Conservation (phyloP, 64 coral and sea anemone genomes). For the Astreopora myriophthalma region DNA sequence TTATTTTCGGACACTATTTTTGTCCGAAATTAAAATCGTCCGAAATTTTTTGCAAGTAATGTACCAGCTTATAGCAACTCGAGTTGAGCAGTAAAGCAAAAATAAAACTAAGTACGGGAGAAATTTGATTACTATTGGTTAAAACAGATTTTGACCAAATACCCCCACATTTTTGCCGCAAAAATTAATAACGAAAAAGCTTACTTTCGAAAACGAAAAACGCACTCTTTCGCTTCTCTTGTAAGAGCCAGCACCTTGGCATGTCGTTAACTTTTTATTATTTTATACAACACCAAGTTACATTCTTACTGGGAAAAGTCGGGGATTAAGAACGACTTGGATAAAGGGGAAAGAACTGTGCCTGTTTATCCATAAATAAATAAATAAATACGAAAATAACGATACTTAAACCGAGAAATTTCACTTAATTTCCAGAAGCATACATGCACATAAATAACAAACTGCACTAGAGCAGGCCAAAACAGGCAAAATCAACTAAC, state of each 20-base stretch:
- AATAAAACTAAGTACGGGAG: not conserved
- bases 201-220: not conserved
- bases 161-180: not conserved
- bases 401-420: not conserved
- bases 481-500: not conserved
- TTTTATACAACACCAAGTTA: not conserved
- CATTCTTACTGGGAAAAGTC: not conserved
- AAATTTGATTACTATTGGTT: not conserved
- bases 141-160: not conserved
- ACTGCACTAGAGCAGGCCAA: not conserved
- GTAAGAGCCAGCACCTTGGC: not conserved
- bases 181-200: not conserved
- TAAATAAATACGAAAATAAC: not conserved
- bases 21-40: no score
- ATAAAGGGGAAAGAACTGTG: not conserved
- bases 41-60: no score
- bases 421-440: not conserved
- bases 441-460: not conserved
- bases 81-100: not conserved
- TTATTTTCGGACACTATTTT: no score
- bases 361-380: not conserved
- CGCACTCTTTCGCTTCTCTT: not conserved
- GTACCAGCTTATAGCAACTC: no score
- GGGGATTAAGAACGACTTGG: not conserved
- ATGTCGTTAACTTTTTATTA: no score